These are phyloP conservation scores for Semaprochilodus insignis DNA, from an alignment of 2,797 vertebrate species.

Conservation along the genomic window DNA sequence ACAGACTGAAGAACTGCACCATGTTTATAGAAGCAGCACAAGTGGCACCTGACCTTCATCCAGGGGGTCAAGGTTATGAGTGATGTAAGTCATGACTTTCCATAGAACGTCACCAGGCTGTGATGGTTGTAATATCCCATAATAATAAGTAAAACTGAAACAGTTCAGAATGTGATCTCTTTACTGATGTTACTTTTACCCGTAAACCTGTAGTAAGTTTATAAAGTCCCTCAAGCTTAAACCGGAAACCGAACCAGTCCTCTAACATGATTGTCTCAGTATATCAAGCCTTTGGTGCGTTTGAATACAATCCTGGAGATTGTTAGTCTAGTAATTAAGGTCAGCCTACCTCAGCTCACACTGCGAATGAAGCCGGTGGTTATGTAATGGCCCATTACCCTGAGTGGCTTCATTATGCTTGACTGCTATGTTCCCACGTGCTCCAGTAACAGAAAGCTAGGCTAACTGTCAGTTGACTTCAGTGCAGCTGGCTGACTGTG, in stretches of 20 bases:
- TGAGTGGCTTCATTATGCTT: conserved; percentile 4
- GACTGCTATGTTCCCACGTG: background rate
- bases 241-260: background rate
- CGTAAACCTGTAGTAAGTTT: background rate
- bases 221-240: background rate
- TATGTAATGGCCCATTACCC: conserved; percentile 29
- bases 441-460: background rate
- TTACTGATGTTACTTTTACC: background rate
- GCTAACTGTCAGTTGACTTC: conserved; percentile 3
- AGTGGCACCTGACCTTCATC: conserved; percentile 25
- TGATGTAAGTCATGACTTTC: conserved; percentile 6
- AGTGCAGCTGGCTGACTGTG: background rate
- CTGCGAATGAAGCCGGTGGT: background rate
- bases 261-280: background rate
- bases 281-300: background rate
- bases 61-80: conserved; percentile 19
- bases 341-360: background rate
- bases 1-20: background rate
- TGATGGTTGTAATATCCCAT: background rate
- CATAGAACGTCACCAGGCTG: background rate
- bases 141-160: too few relatives aligned
- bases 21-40: conserved; percentile 19
- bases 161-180: too few relatives aligned
- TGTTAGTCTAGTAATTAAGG: conserved; percentile 32
- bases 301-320: conserved; percentile 14